These are phyloP conservation scores for Adelphocoris suturalis DNA, from an alignment of 2,888 invertebrate genomes.

Conservation along the genomic window DNA sequence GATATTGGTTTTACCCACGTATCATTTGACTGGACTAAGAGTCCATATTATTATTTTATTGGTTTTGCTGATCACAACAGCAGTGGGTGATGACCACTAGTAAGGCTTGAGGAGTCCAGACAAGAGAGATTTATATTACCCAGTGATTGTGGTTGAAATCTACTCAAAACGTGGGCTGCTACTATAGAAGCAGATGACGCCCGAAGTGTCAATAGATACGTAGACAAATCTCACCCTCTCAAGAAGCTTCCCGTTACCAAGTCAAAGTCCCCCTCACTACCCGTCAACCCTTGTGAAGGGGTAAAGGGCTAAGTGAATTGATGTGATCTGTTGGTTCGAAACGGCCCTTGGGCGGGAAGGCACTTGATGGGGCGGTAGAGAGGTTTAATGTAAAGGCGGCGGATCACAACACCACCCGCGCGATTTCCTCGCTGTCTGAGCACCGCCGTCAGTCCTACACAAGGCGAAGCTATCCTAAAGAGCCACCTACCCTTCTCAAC, in stretches of 20 bases:
- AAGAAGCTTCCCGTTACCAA: slow-evolving; percentile 10
- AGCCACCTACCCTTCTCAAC: slow-evolving; percentile 34
- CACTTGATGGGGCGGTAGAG: slow-evolving; percentile 7
- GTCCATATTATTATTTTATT: too few relatives aligned
- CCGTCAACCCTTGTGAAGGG: neutral
- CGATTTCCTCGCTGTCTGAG: slow-evolving; percentile 4
- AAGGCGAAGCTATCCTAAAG: neutral
- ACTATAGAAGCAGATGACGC: neutral
- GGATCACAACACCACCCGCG: slow-evolving; percentile 31
- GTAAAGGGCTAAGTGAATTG: slow-evolving; percentile 31
- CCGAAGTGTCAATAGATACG: neutral
- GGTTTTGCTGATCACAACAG: too few relatives aligned
- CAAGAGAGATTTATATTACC: neutral
- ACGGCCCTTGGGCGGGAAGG: slow-evolving; percentile 26
- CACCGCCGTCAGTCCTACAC: slow-evolving; percentile 25
- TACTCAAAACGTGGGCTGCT: neutral
- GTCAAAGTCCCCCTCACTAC: neutral
- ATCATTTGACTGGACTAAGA: too few relatives aligned
- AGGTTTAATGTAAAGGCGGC: slow-evolving; percentile 18
- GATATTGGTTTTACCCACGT: too few relatives aligned
- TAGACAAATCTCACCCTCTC: slow-evolving; percentile 3
- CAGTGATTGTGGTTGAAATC: slow-evolving; percentile 4
- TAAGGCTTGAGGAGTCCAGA: too few relatives aligned
- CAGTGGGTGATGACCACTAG: too few relatives aligned
- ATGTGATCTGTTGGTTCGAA: slow-evolving; percentile 34